These are phyloP conservation scores for Sitobion miscanthi DNA, from an alignment of 1,140 invertebrate genomes.

Conservation along the genomic window DNA sequence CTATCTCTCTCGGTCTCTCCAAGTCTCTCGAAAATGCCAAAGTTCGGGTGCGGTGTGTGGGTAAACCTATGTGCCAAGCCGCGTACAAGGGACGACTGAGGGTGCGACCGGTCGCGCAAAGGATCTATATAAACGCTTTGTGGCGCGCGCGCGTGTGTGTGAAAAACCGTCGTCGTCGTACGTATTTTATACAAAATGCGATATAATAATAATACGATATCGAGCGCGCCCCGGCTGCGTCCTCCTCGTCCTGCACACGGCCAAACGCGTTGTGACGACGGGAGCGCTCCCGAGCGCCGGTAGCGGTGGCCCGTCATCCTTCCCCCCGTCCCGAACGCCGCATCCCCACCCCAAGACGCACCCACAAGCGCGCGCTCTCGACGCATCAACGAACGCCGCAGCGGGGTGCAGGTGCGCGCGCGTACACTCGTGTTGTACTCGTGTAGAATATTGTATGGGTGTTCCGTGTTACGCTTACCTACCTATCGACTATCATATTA, in stretches of 20 bases:
- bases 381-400: not conserved
- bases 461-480: too few species aligned
- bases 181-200: not conserved
- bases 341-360: not conserved
- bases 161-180: not conserved
- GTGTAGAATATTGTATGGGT: not conserved
- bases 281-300: not conserved
- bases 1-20: too few species aligned
- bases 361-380: not conserved
- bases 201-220: conserved; percentile 23
- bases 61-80: not conserved
- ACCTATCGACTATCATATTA: too few species aligned
- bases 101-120: not conserved
- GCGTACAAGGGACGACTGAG: conserved; percentile 41
- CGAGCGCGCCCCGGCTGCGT: conserved; percentile 29
- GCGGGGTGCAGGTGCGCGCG: too few species aligned
- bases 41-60: too few species aligned
- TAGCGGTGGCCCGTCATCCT: not conserved
- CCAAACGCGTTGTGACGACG: conserved; percentile 47
- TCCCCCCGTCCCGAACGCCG: not conserved
- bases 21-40: not conserved
- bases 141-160: not conserved
- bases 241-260: conserved; percentile 42
- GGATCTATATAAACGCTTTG: not conserved
- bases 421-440: not conserved